Evolutionary conservation across 64 coral and sea anemone species (phyloP), one percentile per base, ranked within the genome.

Genomic region (Actinia tenebrosa): DNA sequence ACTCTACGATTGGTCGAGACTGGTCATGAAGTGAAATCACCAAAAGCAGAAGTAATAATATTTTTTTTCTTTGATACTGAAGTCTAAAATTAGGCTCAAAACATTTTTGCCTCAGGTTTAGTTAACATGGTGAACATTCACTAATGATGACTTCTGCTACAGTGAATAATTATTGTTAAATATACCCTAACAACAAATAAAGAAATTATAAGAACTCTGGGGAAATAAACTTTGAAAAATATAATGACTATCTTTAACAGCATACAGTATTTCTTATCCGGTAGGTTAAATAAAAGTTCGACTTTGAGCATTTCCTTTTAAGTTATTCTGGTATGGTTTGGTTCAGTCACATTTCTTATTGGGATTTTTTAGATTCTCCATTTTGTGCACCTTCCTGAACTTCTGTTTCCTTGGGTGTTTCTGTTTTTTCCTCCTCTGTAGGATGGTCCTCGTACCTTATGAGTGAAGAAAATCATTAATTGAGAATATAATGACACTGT

Each of bases 381-480:
- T 87, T 87, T 79, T 78, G 81, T 55, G 61, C 90, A 71, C 84
- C 90, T 17, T 84, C 75, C 10, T 77, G 42, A 56, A 82, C 85
- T 7, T 37, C 83, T 80, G 55, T n/a, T 50, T 50, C 61, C 37
- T 91, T 92, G 16, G 59, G 52, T 3, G 54, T 62, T 62, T 87
- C 89, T 56, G 59, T 54, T 0, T 19, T 10, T 45, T 87, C 79
- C 68, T 92, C 79, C 64, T 92, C 84, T 19, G 45, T 16, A 9
- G 90, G 90, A 54, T 92, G 86, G 30, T 92, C 90, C 66, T 92
- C 90, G 17, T 92, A 92, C 58, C 90, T 92, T 60, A 22, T 30
- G 19, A 37, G 45, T 10, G 42, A 81, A 85, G 17, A 44, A 64
- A 61, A 22, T 59, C 82, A 54, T 20, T 20, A 0, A 14, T 56